A percentile compares a stretch with the other conserved stretches of the same genome.
phyloP scores from a whole-genome alignment of 2,888 invertebrate genomes.

The Pachydiplax longipennis region DNA sequence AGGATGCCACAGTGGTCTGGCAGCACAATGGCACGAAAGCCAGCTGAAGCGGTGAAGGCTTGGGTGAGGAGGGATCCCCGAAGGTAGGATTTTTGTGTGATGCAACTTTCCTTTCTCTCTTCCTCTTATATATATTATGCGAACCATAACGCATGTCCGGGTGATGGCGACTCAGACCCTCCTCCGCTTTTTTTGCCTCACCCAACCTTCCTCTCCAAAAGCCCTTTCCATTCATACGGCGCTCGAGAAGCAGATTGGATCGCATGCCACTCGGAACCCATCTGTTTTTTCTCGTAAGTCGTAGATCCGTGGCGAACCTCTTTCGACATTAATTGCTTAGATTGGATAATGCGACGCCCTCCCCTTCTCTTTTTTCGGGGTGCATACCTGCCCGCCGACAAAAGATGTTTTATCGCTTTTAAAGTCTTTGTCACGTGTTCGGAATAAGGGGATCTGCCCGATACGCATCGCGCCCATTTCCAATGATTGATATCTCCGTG shows the following conservation, averaged over 20 bases:
- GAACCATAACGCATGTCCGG: conserved; percentile 23
- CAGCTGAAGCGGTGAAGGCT: conserved; percentile 1
- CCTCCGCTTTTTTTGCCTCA: not conserved
- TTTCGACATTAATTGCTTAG: not conserved
- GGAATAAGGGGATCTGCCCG: not conserved
- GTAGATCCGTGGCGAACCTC: not conserved
- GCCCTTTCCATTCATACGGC: not conserved
- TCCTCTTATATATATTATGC: conserved; percentile 20
- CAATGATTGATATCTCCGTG: not conserved
- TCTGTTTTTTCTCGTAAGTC: not conserved
- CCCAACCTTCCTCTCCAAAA: not conserved
- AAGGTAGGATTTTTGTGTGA: not conserved
- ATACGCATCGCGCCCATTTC: not conserved
- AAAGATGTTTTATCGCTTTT: not conserved
- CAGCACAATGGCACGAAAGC: conserved; percentile 17
- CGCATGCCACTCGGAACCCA: not conserved
- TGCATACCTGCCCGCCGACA: not conserved
- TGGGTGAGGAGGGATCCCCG: not conserved
- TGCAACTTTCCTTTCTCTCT: conserved; percentile 17
- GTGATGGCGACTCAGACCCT: not conserved
- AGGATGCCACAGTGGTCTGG: not conserved
- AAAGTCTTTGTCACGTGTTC: not conserved
- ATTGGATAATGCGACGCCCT: not conserved
- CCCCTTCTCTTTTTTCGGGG: not conserved
- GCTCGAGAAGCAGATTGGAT: not conserved